phyloP scores from a whole-genome alignment of 2,888 invertebrate genomes.

The Drosophila fulvimacula region DNA sequence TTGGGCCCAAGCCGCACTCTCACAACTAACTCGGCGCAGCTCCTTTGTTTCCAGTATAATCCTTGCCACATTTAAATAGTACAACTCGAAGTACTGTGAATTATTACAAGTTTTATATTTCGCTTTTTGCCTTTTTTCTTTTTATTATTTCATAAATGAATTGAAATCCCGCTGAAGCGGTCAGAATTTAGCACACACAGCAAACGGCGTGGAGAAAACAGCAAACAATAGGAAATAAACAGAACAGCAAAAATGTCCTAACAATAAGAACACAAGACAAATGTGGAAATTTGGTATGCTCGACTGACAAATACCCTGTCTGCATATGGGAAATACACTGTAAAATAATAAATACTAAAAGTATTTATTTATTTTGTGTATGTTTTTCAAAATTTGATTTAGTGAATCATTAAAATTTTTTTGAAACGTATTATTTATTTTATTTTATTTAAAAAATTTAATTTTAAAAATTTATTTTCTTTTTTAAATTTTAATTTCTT shows the following conservation, averaged over 20 bases:
- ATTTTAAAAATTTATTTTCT: too few species aligned
- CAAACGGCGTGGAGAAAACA: constrained; percentile 27
- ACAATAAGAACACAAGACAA: constrained; percentile 28
- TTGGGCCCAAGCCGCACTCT: constrained; percentile 3
- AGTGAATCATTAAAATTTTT: too few species aligned
- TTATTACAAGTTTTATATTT: constrained; percentile 11
- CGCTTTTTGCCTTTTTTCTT: too few species aligned
- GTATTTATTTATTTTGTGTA: too few species aligned
- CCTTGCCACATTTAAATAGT: constrained; percentile 8
- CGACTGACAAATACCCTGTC: constrained; percentile 2
- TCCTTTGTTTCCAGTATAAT: constrained; percentile 9
- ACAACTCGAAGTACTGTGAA: background rate
- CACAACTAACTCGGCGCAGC: background rate
- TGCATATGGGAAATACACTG: too few species aligned
- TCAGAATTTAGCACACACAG: constrained; percentile 36
- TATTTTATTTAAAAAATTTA: too few species aligned
- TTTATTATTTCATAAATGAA: constrained; percentile 18
- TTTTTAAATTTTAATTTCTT: too few species aligned
- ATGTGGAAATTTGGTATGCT: background rate
- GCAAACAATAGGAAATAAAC: constrained; percentile 24
- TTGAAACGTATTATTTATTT: too few species aligned
- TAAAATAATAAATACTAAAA: too few species aligned
- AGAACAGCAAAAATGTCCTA: constrained; percentile 23
- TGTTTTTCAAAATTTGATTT: too few species aligned
- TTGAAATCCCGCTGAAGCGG: constrained; percentile 22